These are phyloP conservation scores for Ifrita kowaldi DNA, from an alignment of 2,113 vertebrate species.

Conservation along the genomic window DNA sequence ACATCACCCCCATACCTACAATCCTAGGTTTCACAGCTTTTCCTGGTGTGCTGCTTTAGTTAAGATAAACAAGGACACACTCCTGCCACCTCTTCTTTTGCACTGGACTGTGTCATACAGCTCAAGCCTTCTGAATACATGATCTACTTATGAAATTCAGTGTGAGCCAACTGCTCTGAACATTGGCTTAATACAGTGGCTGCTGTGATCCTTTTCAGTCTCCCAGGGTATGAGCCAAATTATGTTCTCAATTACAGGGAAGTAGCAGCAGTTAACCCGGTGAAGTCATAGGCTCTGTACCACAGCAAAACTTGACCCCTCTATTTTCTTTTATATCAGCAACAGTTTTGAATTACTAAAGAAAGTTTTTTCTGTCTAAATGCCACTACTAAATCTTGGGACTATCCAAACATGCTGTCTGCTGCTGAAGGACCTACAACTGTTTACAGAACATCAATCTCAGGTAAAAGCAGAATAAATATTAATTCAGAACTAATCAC, in stretches of 20 bases:
- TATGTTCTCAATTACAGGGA: constrained; percentile 38
- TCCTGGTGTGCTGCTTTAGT: not conserved
- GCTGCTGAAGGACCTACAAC: not conserved
- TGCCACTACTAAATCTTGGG: not conserved
- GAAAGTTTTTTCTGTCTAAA: constrained; percentile 1
- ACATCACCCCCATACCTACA: not conserved
- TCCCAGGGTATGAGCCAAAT: constrained; percentile 38
- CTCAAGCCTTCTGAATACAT: not conserved
- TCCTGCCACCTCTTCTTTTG: not conserved
- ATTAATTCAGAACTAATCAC: not conserved
- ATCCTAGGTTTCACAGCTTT: not conserved
- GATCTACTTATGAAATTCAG: constrained; percentile 32
- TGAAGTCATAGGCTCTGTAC: constrained; percentile 24
- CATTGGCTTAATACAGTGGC: constrained; percentile 14
- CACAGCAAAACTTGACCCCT: constrained; percentile 19
- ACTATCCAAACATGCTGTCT: not conserved
- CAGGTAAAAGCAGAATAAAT: not conserved
- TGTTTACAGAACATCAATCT: not conserved
- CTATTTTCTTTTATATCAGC: constrained; percentile 40
- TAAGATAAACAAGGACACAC: not conserved
- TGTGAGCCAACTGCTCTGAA: constrained; percentile 31
- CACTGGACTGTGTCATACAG: not conserved
- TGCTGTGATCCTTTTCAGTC: constrained; percentile 18
- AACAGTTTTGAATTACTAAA: constrained; percentile 27
- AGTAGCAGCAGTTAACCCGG: constrained; percentile 28